Evolutionary conservation across 2,888 invertebrate genomes (phyloP).

Genomic region (Chalcosyrphus nemorum): DNA sequence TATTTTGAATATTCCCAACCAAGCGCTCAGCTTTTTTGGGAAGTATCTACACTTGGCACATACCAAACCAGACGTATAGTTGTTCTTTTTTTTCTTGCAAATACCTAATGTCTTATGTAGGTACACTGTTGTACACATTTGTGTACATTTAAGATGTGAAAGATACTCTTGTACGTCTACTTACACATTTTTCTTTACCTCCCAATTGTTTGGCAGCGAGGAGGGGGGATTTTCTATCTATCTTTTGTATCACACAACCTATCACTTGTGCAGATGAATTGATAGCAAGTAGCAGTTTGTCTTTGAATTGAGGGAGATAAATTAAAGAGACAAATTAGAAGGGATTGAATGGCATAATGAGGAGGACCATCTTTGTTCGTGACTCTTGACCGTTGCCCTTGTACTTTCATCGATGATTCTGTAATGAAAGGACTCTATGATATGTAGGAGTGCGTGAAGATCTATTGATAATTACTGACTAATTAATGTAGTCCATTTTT

Average conservation of each 20-base stretch:
- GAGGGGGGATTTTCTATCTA: no score
- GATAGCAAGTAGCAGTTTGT: not conserved
- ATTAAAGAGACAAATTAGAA: not conserved
- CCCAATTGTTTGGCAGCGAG: constrained; percentile 20
- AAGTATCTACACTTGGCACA: constrained; percentile 24
- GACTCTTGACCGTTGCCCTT: not conserved
- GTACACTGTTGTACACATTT: not conserved
- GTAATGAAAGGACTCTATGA: no score
- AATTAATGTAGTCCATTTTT: no score
- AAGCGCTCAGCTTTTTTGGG: constrained; percentile 64
- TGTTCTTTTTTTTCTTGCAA: constrained; percentile 1
- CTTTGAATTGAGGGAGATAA: not conserved
- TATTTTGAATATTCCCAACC: constrained; percentile 63
- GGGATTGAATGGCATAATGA: not conserved
- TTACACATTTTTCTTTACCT: not conserved
- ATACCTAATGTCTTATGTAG: constrained; percentile 2
- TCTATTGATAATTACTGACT: no score
- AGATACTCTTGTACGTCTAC: constrained; percentile 4
- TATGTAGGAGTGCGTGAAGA: no score
- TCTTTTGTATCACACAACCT: not conserved
- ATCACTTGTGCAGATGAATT: not conserved
- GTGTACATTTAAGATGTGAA: not conserved
- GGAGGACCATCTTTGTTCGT: no score
- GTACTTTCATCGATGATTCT: not conserved
- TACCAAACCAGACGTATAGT: not conserved